These are phyloP conservation scores for Gari tellinella DNA, from an alignment of 2,888 invertebrate genomes.

Conservation along the genomic window DNA sequence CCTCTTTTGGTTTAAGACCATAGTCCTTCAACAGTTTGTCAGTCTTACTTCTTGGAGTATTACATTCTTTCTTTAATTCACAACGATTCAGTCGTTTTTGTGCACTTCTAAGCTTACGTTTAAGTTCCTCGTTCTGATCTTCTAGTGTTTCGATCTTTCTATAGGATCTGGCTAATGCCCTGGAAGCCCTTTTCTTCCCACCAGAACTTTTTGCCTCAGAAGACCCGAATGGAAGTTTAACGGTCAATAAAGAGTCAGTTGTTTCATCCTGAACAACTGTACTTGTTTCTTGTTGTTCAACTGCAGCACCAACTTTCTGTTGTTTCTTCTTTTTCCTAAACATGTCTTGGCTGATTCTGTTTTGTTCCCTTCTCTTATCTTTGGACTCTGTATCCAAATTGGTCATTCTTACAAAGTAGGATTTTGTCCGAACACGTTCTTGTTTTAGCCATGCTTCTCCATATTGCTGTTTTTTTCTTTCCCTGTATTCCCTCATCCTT, in stretches of 20 bases:
- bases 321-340: no score
- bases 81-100: conserved; percentile 6
- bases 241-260: no score
- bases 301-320: no score
- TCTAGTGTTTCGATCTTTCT: conserved; percentile 4
- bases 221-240: background rate
- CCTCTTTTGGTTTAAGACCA: conserved; percentile 21
- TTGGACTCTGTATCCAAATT: background rate
- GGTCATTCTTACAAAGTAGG: conserved; percentile 6
- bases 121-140: conserved; percentile 25
- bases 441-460: conserved; percentile 21
- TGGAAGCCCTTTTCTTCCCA: conserved; percentile 4
- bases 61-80: background rate
- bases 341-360: no score
- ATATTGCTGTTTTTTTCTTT: conserved; percentile 24
- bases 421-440: conserved; percentile 18
- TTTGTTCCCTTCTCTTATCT: no score
- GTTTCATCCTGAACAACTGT: no score
- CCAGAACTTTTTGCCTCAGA: background rate
- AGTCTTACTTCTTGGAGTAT: conserved; percentile 27
- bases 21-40: conserved; percentile 13
- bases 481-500: conserved; percentile 33
- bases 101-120: conserved; percentile 20
- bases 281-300: no score
- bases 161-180: background rate